Base-by-base conservation (phyloP, 2,888 invertebrate genomes). In the Laothoe populi region DNA sequence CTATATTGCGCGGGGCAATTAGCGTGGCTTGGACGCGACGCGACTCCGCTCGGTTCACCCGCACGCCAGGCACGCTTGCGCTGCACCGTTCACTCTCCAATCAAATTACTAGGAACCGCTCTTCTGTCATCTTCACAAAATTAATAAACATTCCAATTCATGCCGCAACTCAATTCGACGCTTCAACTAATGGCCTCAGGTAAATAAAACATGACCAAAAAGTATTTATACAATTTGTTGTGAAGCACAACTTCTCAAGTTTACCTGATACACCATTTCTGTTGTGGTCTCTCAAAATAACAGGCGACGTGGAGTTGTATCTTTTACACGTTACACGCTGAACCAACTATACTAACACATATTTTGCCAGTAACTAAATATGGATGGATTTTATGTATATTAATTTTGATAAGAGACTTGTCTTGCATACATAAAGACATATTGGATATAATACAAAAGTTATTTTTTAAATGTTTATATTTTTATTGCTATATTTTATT, bases 1-100 rank as follows among this genome's bases (percentile, higher is more conserved):
- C 87, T 84, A 84, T 90, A 91, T 91, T 90, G 90, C 87, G 83
- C 87, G 81, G 77, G 87, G 92, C 92, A 92, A 92, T 92, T 92
- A 92, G 90, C 82, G 83, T 85, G 78, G 81, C 83, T 84, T 81
- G 85, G 86, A 83, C 83, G 79, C 78, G 80, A 75, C 72, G 80
- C 79, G 66, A 76, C 73, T 79, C 76, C 79, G 73, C 72, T 70
- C 76, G 72, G 73, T 4, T 40, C 42, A 23, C 57, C 31, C 38
- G 4, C n/a, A 2, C 57, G 11, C 35, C 38, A 11, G 19, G 40
- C 57, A 57, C 60, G 65, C n/a, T n/a, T n/a, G 61, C 65, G 57
- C 70, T n/a, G n/a, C n/a, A n/a, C n/a, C n/a, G n/a, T n/a, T 75
- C 76, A 73, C 73, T 79, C 74, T 74, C 81, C 88, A 90, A 90